phyloP scores from a whole-genome alignment of 2,113 vertebrate genomes.

The Picathartes gymnocephalus region DNA sequence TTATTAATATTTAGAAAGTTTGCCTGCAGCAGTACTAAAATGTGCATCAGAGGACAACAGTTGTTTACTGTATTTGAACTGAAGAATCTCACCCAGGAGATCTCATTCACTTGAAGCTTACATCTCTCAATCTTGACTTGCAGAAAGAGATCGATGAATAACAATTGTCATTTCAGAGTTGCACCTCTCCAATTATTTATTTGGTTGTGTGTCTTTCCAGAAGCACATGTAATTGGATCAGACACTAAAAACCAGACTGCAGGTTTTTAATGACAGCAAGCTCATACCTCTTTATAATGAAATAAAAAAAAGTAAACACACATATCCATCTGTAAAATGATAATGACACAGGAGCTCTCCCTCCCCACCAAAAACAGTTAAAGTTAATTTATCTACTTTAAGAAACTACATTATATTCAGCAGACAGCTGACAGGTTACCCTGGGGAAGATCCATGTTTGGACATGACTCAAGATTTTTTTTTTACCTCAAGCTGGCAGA shows the following conservation, averaged over 20 bases:
- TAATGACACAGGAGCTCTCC: conserved; percentile 40
- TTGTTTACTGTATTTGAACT: conserved; percentile 93
- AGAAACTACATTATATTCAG: conserved; percentile 13
- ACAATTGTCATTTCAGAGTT: conserved; percentile 78
- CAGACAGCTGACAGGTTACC: conserved; percentile 52
- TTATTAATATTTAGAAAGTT: conserved; percentile 80
- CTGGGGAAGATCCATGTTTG: conserved; percentile 21
- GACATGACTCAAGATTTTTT: conserved; percentile 42
- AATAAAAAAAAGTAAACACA: conserved; percentile 31
- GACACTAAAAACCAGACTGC: conserved; percentile 84
- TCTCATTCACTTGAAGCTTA: conserved; percentile 79
- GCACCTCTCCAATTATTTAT: conserved; percentile 86
- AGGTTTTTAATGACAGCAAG: conserved; percentile 73
- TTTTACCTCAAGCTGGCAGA: conserved; percentile 34
- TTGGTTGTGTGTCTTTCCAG: conserved; percentile 77
- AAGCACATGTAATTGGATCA: conserved; percentile 79
- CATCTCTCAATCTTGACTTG: conserved; percentile 77
- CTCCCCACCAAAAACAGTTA: conserved; percentile 1
- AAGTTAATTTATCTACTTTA: conserved; percentile 41
- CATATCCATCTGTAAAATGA: conserved; percentile 35
- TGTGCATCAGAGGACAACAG: conserved; percentile 87
- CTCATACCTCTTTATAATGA: conserved; percentile 74
- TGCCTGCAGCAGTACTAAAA: conserved; percentile 91
- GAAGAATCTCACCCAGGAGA: conserved; percentile 82
- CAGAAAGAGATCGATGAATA: conserved; percentile 83